phyloP scores from a whole-genome alignment of 2,797 vertebrate genomes.

The Syngnathus acus region DNA sequence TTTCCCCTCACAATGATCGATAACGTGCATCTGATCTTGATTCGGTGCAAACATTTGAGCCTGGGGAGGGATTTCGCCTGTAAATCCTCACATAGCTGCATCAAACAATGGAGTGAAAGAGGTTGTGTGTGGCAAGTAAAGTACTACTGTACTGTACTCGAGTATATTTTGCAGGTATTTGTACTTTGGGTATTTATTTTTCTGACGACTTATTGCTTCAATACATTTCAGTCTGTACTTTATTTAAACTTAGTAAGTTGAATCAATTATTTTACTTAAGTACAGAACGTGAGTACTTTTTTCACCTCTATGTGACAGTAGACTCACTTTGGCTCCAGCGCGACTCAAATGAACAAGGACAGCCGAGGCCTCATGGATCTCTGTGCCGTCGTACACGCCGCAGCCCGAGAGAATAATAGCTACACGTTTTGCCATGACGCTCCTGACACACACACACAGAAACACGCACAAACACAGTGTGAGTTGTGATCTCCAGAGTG shows the following conservation, averaged over 20 bases:
- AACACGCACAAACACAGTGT: background rate
- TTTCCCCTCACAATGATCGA: conserved; percentile 80
- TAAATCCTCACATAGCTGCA: background rate
- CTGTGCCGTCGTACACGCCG: conserved; percentile 73
- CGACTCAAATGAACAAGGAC: conserved; percentile 72
- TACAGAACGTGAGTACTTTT: background rate
- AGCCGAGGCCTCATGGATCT: conserved; percentile 73
- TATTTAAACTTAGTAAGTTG: no score
- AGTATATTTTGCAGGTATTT: no score
- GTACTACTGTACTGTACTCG: background rate
- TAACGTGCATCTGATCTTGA: conserved; percentile 80
- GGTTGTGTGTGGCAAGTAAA: no score
- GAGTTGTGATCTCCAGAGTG: background rate
- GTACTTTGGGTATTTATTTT: no score
- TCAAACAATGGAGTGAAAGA: no score
- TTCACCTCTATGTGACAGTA: background rate
- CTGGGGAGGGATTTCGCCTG: conserved; percentile 42
- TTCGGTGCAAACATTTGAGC: conserved; percentile 78
- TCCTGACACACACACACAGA: background rate
- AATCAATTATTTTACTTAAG: no score
- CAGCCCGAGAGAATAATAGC: conserved; percentile 76
- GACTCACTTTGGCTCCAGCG: conserved; percentile 62
- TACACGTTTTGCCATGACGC: conserved; percentile 66
- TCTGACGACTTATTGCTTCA: no score
- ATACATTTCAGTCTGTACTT: no score